phyloP scores from a whole-genome alignment of 2,797 vertebrate species.

The Melanotaenia pygmaea region DNA sequence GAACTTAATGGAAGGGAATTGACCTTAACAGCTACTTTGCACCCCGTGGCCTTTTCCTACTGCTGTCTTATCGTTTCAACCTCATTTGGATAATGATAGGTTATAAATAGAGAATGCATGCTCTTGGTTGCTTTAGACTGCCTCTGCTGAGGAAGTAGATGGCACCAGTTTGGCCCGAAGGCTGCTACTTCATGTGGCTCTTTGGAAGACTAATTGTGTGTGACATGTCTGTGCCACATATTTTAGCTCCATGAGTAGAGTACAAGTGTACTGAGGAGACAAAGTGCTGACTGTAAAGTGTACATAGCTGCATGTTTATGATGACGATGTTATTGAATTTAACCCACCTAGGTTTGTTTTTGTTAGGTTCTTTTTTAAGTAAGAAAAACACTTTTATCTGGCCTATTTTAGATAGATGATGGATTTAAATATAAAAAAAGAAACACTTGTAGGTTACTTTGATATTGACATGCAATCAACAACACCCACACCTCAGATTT shows the following conservation, averaged over 20 bases:
- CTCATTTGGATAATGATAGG: slow-evolving; percentile 63
- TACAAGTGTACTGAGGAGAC: slow-evolving; percentile 18
- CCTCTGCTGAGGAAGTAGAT: slow-evolving; percentile 64
- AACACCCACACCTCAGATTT: not conserved
- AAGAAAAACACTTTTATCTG: not conserved
- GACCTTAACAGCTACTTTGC: slow-evolving; percentile 6
- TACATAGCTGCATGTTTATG: not conserved
- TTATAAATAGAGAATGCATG: slow-evolving; percentile 70
- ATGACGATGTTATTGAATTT: not conserved
- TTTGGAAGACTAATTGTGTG: slow-evolving; percentile 60
- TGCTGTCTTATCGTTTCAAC: slow-evolving; percentile 63
- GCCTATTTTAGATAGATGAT: not conserved
- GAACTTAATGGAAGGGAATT: not conserved
- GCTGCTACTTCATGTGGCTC: slow-evolving; percentile 53
- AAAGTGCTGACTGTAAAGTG: not conserved
- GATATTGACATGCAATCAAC: not conserved
- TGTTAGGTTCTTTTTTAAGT: no score
- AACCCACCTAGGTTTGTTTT: no score
- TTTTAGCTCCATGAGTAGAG: slow-evolving; percentile 27
- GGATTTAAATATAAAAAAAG: not conserved
- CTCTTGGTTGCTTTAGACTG: slow-evolving; percentile 39
- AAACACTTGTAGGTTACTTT: not conserved
- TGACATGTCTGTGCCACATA: slow-evolving; percentile 48
- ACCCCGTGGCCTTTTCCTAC: slow-evolving; percentile 39
- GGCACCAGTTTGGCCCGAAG: slow-evolving; percentile 70